Base-by-base conservation (phyloP, 1,140 invertebrate genomes). In the Bombyx mandarina region DNA sequence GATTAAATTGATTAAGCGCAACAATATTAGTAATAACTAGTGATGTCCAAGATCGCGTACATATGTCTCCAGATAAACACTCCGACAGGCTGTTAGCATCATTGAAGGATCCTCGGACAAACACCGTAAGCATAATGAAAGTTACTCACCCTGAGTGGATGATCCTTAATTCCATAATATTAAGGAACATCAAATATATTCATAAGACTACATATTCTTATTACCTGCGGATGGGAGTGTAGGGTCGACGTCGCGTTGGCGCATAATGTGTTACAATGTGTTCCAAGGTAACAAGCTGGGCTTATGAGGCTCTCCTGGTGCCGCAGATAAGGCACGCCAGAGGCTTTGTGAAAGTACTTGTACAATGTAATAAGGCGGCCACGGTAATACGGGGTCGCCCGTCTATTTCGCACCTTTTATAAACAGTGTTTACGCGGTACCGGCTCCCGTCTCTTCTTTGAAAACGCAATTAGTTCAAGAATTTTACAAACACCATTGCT, bases 221-320 rank as follows among this genome's bases (percentile, higher is more conserved):
- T 77, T 84, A 79, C 62, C 71, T 72, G 74, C 50, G 58, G 69
- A 77, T 66, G 71, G 60, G 66, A 56, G 68, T 56, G 65, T 70
- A 61, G 70, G 74, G 71, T 68, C 67, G 69, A 59, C 66, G 65
- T 65, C 66, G 67, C 70, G 67, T 67, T 64, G 61, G 71, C 73
- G 71, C 73, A 77, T 82, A 80, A 82, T 80, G 76, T 82, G 74
- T 65, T 79, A 77, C 75, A 81, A 84, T 81, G 73, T 82, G 76
- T 84, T 82, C 69, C 61, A 65, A 78, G 79, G 81, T 82, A 82
- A 81, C 79, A 77, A 81, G 67, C 66, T 76, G 67, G 63, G 75
- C 73, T 79, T 81, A 84, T 77, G 71, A 77, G 70, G 69, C 71
- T 75, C 76, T 76, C 74, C 65, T 66, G 71, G 71, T 69, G 65